Conservation (phyloP, 1,140 invertebrate species). For the Akabosia matsudoensis region DNA sequence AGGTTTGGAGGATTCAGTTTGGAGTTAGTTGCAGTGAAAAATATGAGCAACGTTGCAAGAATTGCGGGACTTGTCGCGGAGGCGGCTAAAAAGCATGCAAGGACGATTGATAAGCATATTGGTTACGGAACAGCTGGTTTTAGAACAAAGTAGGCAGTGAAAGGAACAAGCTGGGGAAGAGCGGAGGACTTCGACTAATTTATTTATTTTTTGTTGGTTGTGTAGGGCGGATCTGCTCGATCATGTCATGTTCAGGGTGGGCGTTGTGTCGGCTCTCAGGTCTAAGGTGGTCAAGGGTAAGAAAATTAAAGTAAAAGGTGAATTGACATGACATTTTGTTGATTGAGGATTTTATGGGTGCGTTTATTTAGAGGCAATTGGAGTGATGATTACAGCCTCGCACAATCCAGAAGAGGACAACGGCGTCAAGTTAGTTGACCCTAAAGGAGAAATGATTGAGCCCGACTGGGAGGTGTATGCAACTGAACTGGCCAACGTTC, state of each 20-base stretch:
- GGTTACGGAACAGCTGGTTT: conserved; percentile 72
- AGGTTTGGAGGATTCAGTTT: background rate
- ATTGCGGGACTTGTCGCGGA: background rate
- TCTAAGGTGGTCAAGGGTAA: conserved; percentile 75
- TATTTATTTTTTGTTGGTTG: conserved; percentile 50
- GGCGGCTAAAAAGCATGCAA: conserved; percentile 48
- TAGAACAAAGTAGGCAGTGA: conserved; percentile 63
- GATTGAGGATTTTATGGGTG: conserved; percentile 11
- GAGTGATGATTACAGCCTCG: conserved; percentile 98
- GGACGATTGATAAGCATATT: conserved; percentile 50
- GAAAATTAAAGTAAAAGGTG: background rate
- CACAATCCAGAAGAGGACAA: conserved; percentile 97
- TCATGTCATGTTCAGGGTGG: conserved; percentile 89
- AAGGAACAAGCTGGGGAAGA: too few species aligned
- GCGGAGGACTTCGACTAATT: conserved; percentile 30
- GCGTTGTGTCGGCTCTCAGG: conserved; percentile 80
- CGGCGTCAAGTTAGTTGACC: conserved; percentile 95
- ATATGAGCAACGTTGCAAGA: background rate
- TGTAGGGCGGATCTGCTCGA: conserved; percentile 77
- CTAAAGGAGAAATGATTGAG: conserved; percentile 92
- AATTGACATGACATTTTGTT: too few species aligned
- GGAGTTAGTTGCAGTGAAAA: background rate
- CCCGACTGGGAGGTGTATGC: conserved; percentile 84
- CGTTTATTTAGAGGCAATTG: conserved; percentile 62
- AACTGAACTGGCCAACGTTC: conserved; percentile 75